Base-by-base conservation (phyloP, 2,797 vertebrate genomes). In the Falco novaeseelandiae region DNA sequence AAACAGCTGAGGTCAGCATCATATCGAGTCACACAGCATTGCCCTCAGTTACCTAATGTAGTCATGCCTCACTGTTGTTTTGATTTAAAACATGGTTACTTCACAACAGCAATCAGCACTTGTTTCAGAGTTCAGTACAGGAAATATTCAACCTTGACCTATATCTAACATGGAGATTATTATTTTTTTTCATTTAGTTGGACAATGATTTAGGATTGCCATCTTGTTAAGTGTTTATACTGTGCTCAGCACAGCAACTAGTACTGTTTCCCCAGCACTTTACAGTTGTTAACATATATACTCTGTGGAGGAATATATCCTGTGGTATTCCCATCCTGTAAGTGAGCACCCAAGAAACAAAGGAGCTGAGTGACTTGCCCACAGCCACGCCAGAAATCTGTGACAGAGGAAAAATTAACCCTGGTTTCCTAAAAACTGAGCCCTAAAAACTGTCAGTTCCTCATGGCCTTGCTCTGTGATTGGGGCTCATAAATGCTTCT, bases 1-100 rank as follows among this genome's bases (percentile, higher is more conserved):
- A 85, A 91, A 94, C 48, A 80, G 89, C 91, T 96, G 91, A 96
- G 69, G 85, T 94, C 94, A 97, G 95, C 91, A 78, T 65, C 8
- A 0, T 78, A 84, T n/a, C 54, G 58, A 90, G 93, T 96, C 93
- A 95, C 90, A 94, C 65, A 84, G 90, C 73, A 65, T 36, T 93
- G 86, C 93, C 48, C 88, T 87, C 93, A 20, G 83, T 34, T 97
- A 91, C 80, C 83, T 93, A 69, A 76, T 46, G 70, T 58, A 86
- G 88, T 83, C 65, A 87, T 63, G 83, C 54, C 65, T 95, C 94
- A 65, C 87, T 87, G 57, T 92, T 85, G 92, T 87, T 92, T 86
- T 77, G 77, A 92, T 95, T 93, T 96, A 85, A 95, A 91, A 54
- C 80, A 49, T 7, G 1, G 80, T 91, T 92, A 83, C 83, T 92